A percentile compares a stretch with the other conserved stretches of the same genome.
Conservation (phyloP, 2,113 vertebrate species). For the Brienomyrus brachyistius region DNA sequence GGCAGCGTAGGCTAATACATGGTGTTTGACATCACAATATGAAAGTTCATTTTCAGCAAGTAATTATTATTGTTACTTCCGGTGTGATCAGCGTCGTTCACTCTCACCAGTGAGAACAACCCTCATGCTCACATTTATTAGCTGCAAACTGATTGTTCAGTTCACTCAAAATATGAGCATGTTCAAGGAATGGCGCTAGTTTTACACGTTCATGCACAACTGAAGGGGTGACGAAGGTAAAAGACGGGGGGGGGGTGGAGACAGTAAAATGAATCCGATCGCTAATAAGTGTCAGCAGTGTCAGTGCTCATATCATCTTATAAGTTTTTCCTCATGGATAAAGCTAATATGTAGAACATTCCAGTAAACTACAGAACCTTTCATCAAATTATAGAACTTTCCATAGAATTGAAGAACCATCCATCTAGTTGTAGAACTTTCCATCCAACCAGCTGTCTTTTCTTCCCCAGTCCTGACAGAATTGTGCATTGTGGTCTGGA, state of each 20-base stretch:
- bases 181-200: not conserved
- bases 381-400: not conserved
- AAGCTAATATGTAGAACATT: not conserved
- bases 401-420: not conserved
- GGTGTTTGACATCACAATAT: not conserved
- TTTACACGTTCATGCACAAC: not conserved
- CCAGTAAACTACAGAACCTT: not conserved
- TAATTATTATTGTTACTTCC: not conserved
- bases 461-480: not conserved
- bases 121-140: not conserved
- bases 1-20: not conserved
- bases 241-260: not conserved
- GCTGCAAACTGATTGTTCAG: not conserved
- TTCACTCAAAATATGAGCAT: not conserved
- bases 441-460: not conserved
- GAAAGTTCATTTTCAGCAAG: not conserved
- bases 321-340: not conserved
- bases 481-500: not conserved
- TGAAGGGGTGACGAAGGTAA: not conserved
- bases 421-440: not conserved
- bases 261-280: not conserved
- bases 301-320: not conserved
- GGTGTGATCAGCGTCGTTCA: not conserved
- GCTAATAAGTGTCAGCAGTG: not conserved
- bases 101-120: not conserved